Base-by-base conservation (phyloP, 1,140 invertebrate genomes). In the Bombus pyrosoma region DNA sequence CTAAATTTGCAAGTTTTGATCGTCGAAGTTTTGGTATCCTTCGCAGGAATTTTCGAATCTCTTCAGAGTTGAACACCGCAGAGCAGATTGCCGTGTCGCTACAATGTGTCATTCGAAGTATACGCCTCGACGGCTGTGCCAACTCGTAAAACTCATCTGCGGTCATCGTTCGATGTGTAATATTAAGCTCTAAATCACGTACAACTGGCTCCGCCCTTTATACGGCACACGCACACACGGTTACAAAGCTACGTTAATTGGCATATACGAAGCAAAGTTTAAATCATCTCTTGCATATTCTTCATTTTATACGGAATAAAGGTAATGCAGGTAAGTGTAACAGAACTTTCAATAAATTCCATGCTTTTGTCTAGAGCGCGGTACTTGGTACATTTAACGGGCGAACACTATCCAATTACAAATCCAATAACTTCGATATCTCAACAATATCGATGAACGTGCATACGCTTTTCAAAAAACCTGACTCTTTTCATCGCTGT, bases 111-210 rank as follows among this genome's bases (percentile, higher is more conserved):
- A 88, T 90, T 91, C 72, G 66, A 91, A 90, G 89, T 88, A 87
- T 91, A 86, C 91, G 89, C 81, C 72, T 75, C 87, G 91, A 91
- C 90, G 92, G 90, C 92, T 92, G 92, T 91, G 87, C 90, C 85
- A 91, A 92, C 92, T 94, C 94, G 91, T 94, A 94, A 94, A 94
- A 94, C 92, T 93, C 93, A 94, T 94, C 94, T 93, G 94, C 88
- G 93, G 92, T 93, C 92, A 93, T 92, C 89, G 92, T 57, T 85
- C 76, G 77, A 57, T 41, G 77, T 75, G 43, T 71, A 69, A 81
- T 85, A 85, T 85, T 81, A 75, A 81, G 71, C 77, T 78, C 71
- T 73, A 81, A 85, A 85, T 81, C 78, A 81, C 68, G 25, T 22
- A 10, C 77, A 73, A 71, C 41, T 47, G n/a, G 71, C 57, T 10